Evolutionary conservation across 1,140 invertebrate species (phyloP).

Genomic region (Cydia pomonella): DNA sequence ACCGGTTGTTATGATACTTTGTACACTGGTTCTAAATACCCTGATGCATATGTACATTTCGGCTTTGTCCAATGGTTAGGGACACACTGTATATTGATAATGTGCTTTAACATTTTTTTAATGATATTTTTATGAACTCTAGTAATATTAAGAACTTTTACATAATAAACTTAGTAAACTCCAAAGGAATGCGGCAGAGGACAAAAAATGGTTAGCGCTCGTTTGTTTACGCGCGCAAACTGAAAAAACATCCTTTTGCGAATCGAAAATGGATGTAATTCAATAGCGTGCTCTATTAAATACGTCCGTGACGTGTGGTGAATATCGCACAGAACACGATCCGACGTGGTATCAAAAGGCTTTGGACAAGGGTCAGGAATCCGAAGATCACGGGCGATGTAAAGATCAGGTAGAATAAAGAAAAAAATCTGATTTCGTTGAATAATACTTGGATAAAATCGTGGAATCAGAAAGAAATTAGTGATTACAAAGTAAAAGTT

Average conservation of each 20-base stretch:
- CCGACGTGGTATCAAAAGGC: constrained; percentile 67
- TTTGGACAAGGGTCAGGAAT: constrained; percentile 76
- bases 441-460: neutral
- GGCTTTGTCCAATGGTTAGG: no score
- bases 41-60: no score
- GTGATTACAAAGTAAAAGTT: neutral
- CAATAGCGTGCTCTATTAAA: constrained; percentile 60
- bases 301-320: constrained; percentile 50
- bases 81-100: neutral
- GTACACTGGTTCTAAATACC: no score
- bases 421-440: constrained; percentile 51
- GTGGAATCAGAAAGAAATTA: neutral
- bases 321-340: constrained; percentile 55
- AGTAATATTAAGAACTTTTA: neutral
- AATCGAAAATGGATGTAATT: constrained; percentile 55
- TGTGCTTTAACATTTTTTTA: neutral
- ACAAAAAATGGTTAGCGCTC: constrained; percentile 12
- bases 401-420: constrained; percentile 72
- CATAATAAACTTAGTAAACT: neutral
- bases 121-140: neutral
- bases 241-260: constrained; percentile 29
- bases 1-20: no score
- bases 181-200: neutral
- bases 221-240: constrained; percentile 20
- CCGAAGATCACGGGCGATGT: constrained; percentile 57